Evolutionary conservation across 2,888 invertebrate genomes (phyloP).

Genomic region (Papilio elwesi): DNA sequence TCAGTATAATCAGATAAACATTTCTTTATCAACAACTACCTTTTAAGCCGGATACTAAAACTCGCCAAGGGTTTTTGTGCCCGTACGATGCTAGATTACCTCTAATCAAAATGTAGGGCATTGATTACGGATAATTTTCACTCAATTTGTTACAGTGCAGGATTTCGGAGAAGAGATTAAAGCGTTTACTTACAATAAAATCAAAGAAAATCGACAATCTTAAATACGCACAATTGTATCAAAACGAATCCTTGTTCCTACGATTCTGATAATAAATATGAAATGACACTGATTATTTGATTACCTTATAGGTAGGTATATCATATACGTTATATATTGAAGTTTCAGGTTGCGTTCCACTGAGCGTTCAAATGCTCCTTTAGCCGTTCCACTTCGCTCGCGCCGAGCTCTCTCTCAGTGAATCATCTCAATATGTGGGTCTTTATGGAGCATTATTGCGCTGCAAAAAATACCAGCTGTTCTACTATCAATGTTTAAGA

Average conservation of each 20-base stretch:
- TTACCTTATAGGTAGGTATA: background rate
- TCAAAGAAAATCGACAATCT: conserved; percentile 18
- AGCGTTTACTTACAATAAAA: conserved; percentile 37
- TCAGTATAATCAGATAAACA: conserved; percentile 44
- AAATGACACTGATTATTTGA: conserved; percentile 17
- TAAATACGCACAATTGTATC: conserved; percentile 28
- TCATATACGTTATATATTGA: background rate
- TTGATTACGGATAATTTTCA: conserved; percentile 78
- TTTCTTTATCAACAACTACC: conserved; percentile 77
- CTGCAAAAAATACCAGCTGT: too few species aligned
- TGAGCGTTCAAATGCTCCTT: too few species aligned
- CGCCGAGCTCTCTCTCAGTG: too few species aligned
- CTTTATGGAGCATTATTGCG: too few species aligned
- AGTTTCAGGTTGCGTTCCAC: background rate
- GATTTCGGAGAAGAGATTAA: conserved; percentile 19
- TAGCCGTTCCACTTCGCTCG: too few species aligned
- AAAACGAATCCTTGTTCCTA: conserved; percentile 9
- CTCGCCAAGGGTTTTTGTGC: conserved; percentile 94
- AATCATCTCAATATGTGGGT: too few species aligned
- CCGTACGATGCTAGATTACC: conserved; percentile 94
- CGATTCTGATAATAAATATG: background rate
- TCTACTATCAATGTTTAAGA: too few species aligned
- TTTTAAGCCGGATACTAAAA: conserved; percentile 93
- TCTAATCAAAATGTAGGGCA: conserved; percentile 96
- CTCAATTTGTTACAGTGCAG: conserved; percentile 24